Percentiles rank a stretch among this genome's conserved stretches.
Conservation (phyloP, 2,888 invertebrate genomes). For the Panzeria rudis region DNA sequence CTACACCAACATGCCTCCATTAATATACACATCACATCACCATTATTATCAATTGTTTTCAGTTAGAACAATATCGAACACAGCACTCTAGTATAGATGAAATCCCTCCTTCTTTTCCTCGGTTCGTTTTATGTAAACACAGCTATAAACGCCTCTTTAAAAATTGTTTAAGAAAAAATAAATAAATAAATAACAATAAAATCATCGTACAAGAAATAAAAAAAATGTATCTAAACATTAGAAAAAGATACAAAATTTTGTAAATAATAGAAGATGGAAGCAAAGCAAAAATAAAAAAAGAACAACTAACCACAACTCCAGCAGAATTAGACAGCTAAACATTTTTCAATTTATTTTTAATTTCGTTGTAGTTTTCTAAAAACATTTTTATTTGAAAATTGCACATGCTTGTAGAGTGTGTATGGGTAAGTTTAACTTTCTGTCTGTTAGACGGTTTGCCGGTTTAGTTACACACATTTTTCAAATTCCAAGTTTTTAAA, state of each 20-base stretch:
- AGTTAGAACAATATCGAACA: slow-evolving; percentile 27
- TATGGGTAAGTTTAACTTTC: neutral
- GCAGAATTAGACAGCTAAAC: slow-evolving; percentile 43
- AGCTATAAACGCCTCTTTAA: slow-evolving; percentile 45
- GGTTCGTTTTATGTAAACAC: neutral
- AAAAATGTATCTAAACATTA: slow-evolving; percentile 9
- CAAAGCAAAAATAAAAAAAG: neutral
- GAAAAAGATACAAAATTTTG: slow-evolving; percentile 39
- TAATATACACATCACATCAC: slow-evolving; percentile 10
- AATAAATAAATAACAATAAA: slow-evolving; percentile 2
- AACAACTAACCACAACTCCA: slow-evolving; percentile 28
- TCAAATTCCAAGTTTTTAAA: slow-evolving; percentile 1
- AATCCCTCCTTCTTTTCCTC: neutral
- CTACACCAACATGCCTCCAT: neutral
- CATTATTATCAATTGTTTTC: slow-evolving; percentile 47
- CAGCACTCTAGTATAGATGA: neutral
- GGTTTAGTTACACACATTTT: slow-evolving; percentile 6
- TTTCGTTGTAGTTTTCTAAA: slow-evolving; percentile 33
- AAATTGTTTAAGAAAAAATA: slow-evolving; percentile 22
- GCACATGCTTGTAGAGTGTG: slow-evolving; percentile 24
- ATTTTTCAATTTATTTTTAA: slow-evolving; percentile 58
- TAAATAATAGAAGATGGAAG: slow-evolving; percentile 14
- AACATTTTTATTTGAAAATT: slow-evolving; percentile 38
- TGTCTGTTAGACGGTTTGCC: neutral
- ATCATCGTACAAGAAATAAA: neutral